These are phyloP conservation scores for Dicentrarchus labrax DNA, from an alignment of 2,113 vertebrate species.

Conservation along the genomic window DNA sequence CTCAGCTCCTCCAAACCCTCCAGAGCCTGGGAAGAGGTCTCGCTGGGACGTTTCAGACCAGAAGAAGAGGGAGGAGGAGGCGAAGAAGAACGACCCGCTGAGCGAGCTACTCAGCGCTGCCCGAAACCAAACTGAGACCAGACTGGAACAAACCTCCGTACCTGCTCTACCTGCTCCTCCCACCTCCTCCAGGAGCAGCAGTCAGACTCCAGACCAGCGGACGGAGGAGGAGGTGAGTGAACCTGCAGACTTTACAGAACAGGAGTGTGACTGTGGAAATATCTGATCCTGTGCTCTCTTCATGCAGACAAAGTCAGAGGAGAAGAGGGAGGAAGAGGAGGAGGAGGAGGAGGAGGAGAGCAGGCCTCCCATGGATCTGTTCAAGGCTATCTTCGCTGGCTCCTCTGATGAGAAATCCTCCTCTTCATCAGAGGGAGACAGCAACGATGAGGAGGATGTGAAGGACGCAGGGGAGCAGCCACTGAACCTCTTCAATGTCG, in stretches of 20 bases:
- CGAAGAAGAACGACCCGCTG: constrained; percentile 83
- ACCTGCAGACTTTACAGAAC: too few relatives aligned
- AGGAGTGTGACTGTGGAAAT: background rate
- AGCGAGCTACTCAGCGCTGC: constrained; percentile 86
- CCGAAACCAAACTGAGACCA: constrained; percentile 75
- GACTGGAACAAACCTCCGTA: constrained; percentile 47
- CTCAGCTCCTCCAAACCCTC: constrained; percentile 68
- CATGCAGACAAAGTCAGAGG: constrained; percentile 9
- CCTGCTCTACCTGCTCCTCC: background rate
- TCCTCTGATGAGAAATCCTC: constrained; percentile 94
- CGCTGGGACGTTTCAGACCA: constrained; percentile 91
- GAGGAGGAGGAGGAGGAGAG: constrained; percentile 85
- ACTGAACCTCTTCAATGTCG: constrained; percentile 52
- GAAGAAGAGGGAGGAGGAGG: constrained; percentile 55
- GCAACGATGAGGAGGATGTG: constrained; percentile 74
- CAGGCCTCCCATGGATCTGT: constrained; percentile 93
- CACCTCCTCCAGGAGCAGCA: background rate
- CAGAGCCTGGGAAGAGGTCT: constrained; percentile 88
- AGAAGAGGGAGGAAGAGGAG: constrained; percentile 40
- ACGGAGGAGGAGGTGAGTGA: constrained; percentile 17
- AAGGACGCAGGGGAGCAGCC: constrained; percentile 22
- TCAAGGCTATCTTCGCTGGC: constrained; percentile 94
- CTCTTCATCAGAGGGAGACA: constrained; percentile 89
- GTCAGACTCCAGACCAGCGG: background rate
- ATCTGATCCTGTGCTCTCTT: background rate